Evolutionary conservation across 2,113 vertebrate genomes (phyloP), one percentile per base, ranked within the genome.

Genomic region (Odontesthes bonariensis): DNA sequence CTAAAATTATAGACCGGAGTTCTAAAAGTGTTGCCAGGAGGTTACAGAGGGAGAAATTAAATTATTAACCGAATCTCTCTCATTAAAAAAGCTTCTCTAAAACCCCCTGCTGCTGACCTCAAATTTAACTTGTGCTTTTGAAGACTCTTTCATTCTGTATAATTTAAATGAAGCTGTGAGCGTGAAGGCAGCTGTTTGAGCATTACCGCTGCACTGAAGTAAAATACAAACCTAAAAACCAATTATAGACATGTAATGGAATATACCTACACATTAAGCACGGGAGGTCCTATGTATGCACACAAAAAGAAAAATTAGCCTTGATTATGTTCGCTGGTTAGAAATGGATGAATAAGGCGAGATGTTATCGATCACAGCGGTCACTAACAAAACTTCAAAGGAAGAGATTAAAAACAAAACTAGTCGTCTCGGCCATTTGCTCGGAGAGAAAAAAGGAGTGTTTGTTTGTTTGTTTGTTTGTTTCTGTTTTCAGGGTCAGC

Each of bases 41-140:
- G 69, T 69, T 56, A 55, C 10, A 0, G 14, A 47, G 16, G 40
- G 65, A 71, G 49, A 77, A 40, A 51, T 47, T 22, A 17, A 72
- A 84, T 81, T 71, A 81, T 74, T 70, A 71, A 80, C 61, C 1
- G 19, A 74, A 58, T 32, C n/a, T 52, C 56, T 51, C 65, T 77
- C 51, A 65, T 78, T 78, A 66, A 71, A 78, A 55, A 42, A 35
- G n/a, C 20, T 46, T 62, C 27, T 22, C 22, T 70, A 33, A 53
- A 63, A 35, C 51, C 59, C 31, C 53, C 57, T 51, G 27, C 27
- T 65, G 33, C 17, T 51, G 46, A 63, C 12, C 44, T 33, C 11
- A 67, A 47, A 51, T 42, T 9, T 23, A 42, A 55, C 32, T 8
- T 70, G 51, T 58, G 44, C 32, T 64, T 47, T 54, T n/a, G 35